A percentile compares a stretch with the other conserved stretches of the same genome.
Evolutionary conservation across 2,888 invertebrate species (phyloP).

Genomic region (Nysson spinosus): DNA sequence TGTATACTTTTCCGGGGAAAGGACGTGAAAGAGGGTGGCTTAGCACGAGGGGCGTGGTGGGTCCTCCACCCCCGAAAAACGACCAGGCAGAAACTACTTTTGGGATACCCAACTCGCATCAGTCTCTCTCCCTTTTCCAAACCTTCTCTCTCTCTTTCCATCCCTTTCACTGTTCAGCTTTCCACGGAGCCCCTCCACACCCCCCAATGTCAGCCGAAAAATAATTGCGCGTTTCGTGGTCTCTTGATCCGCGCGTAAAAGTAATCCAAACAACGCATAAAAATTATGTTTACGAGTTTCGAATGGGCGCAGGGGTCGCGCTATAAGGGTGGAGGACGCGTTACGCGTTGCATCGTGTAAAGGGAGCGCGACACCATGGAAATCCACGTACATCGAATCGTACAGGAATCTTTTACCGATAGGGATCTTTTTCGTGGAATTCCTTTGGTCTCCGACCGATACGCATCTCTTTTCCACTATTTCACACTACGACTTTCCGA

Average conservation of each 20-base stretch:
- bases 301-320: slow-evolving; percentile 62
- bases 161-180: not conserved
- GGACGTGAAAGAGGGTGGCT: slow-evolving; percentile 56
- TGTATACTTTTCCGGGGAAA: slow-evolving; percentile 16
- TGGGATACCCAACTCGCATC: slow-evolving; percentile 48
- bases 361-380: too few relatives aligned
- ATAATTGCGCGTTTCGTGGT: slow-evolving; percentile 76
- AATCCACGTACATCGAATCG: slow-evolving; percentile 24
- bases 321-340: slow-evolving; percentile 28
- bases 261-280: slow-evolving; percentile 75
- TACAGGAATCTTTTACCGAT: slow-evolving; percentile 20
- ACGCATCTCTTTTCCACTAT: slow-evolving; percentile 4
- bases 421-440: slow-evolving; percentile 32
- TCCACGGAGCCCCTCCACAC: slow-evolving; percentile 20
- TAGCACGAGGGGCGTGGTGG: slow-evolving; percentile 65
- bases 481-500: not conserved
- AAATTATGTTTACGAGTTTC: slow-evolving; percentile 77
- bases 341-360: slow-evolving; percentile 9
- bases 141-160: slow-evolving; percentile 1
- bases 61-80: slow-evolving; percentile 50
- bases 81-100: slow-evolving; percentile 56
- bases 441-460: too few relatives aligned
- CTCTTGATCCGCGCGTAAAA: slow-evolving; percentile 72
- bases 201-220: slow-evolving; percentile 53
- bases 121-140: not conserved